Evolutionary conservation across 2,888 invertebrate genomes (phyloP), one percentile per base, ranked within the genome.

Genomic region (Acanthosepion lycidas): DNA sequence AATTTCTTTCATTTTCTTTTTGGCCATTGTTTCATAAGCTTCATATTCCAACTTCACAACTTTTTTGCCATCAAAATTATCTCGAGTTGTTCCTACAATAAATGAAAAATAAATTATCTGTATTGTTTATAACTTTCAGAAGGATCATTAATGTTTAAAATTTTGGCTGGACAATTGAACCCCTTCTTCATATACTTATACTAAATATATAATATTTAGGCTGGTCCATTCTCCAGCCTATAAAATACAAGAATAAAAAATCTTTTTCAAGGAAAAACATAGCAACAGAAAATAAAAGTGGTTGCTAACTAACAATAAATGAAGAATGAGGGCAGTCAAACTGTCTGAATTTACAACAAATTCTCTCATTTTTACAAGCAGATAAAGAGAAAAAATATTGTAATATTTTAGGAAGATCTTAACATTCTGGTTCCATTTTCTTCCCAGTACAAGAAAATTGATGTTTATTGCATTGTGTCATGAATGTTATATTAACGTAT

Each of bases 1-100:
- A 91, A 99, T 98, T 94, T 98, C 98, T 95, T 98, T 98, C 98
- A 99, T 98, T 95, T 98, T 98, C 97, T 98, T 99, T 18, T 98
- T 96, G 0, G 99, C 99, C 99, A 99, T 99, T 2, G 98, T 98
- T 96, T 98, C 98, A 97, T 99, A 99, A 0, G 99, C 99, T 97
- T 99, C 99, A 98, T 99, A 99, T 97, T 99, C 99, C 94, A 99
- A 98, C 95, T 98, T 98, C n/a, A 98, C 95, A n/a, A 99, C 99
- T 98, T 98, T 97, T 95, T 97, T 97, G 3, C 97, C 97, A 78
- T 97, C 96, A 96, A 97, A 97, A 94, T 97, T 97, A 95, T 97
- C 96, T 94, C 97, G 95, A 42, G 97, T 97, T 92, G 97, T 97
- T 12, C 97, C 97, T 97, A 95, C 26, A 95, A 91, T 91, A 26